A percentile compares a stretch with the other conserved stretches of the same genome.
These are phyloP conservation scores for Drosophila erecta DNA, from an alignment of 1,140 invertebrate species.

Conservation along the genomic window DNA sequence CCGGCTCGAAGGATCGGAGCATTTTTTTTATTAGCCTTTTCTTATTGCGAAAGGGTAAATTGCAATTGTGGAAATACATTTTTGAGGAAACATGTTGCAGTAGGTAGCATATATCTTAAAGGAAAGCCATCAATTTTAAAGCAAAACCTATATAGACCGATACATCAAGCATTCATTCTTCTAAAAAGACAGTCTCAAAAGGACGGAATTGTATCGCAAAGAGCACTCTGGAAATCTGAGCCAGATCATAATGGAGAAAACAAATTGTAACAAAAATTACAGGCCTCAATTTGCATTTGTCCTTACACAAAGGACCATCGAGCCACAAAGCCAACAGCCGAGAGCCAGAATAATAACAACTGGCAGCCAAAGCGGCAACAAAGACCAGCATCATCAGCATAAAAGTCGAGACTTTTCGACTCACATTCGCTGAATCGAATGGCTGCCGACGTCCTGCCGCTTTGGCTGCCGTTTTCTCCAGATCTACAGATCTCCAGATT, in stretches of 20 bases:
- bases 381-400: conserved; percentile 21
- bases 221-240: conserved; percentile 12
- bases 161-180: conserved; percentile 9
- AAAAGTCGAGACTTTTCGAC: conserved; percentile 52
- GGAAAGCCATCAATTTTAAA: neutral
- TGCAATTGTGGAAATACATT: too few species aligned
- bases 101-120: too few species aligned
- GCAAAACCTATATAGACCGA: neutral
- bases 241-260: conserved; percentile 15
- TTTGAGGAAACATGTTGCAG: too few species aligned
- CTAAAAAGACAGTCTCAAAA: conserved; percentile 1
- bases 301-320: conserved; percentile 31
- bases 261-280: conserved; percentile 68
- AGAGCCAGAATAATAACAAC: conserved; percentile 30
- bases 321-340: conserved; percentile 24
- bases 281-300: conserved; percentile 54
- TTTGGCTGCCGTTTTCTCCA: conserved; percentile 49
- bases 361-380: conserved; percentile 41
- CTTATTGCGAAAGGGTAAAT: neutral
- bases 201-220: neutral
- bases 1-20: conserved; percentile 90
- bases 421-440: conserved; percentile 60
- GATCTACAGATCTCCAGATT: conserved; percentile 2
- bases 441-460: conserved; percentile 74
- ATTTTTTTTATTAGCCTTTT: conserved; percentile 7